Percentiles rank a stretch among this genome's conserved stretches.
Conservation (phyloP, 2,888 invertebrate genomes). For the Acleris literana region DNA sequence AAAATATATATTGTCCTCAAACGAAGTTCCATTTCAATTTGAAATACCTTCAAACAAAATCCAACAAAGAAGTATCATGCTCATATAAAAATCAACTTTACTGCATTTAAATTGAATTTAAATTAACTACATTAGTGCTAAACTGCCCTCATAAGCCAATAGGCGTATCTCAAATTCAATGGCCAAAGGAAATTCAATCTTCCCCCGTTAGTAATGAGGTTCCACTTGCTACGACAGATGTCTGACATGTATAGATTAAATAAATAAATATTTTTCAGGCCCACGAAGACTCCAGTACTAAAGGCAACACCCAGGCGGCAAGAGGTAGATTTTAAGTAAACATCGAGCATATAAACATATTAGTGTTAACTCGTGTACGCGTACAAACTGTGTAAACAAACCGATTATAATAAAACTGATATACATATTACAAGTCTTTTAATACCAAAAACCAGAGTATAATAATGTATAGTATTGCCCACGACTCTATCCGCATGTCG, state of each 20-base stretch:
- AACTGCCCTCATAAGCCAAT: too few relatives aligned
- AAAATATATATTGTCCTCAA: too few relatives aligned
- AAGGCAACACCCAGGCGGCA: conserved; percentile 42
- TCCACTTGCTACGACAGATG: too few relatives aligned
- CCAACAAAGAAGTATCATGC: background rate
- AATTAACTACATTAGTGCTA: background rate
- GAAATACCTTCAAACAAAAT: background rate
- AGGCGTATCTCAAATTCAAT: too few relatives aligned
- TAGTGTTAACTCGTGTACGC: background rate
- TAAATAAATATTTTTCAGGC: conserved; percentile 40
- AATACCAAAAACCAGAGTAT: background rate
- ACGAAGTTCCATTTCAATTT: background rate
- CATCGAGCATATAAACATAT: background rate
- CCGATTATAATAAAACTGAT: conserved; percentile 20
- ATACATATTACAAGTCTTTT: conserved; percentile 14
- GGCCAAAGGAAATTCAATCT: too few relatives aligned
- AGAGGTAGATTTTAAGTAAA: conserved; percentile 41
- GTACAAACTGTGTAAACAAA: conserved; percentile 22
- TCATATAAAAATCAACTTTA: background rate
- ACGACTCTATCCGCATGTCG: too few relatives aligned
- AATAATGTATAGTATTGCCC: too few relatives aligned
- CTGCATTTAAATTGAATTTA: background rate
- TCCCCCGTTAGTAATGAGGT: too few relatives aligned
- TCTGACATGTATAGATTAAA: background rate
- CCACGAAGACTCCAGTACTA: conserved; percentile 45